These are phyloP conservation scores for Sebastes minor DNA, from an alignment of 2,797 vertebrate genomes.

Conservation along the genomic window DNA sequence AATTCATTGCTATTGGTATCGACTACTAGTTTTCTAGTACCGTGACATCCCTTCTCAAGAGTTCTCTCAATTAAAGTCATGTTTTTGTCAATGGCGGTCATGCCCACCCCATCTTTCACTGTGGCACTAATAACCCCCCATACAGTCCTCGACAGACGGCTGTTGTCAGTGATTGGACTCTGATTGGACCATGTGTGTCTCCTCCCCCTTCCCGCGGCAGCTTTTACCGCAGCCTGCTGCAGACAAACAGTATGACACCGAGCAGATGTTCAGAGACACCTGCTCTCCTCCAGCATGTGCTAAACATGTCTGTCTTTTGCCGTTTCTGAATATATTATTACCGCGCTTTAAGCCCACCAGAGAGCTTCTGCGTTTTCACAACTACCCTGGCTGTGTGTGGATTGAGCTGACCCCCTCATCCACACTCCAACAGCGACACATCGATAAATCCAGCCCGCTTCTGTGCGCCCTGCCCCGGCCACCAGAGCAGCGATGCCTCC, in stretches of 20 bases:
- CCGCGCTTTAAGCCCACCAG: neutral
- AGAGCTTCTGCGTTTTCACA: neutral
- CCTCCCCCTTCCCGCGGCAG: conserved; percentile 48
- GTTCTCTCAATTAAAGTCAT: neutral
- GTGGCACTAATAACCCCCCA: conserved; percentile 19
- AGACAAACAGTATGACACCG: conserved; percentile 4
- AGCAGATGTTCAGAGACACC: conserved; percentile 27
- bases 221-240: conserved; percentile 68
- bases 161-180: conserved; percentile 35
- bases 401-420: neutral
- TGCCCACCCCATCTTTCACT: fast-evolving
- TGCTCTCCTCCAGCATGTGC: neutral
- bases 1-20: too few relatives aligned
- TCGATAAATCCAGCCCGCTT: neutral
- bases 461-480: neutral
- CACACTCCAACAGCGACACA: neutral
- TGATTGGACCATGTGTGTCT: conserved; percentile 43
- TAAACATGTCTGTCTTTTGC: neutral
- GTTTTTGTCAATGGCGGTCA: neutral
- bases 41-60: neutral
- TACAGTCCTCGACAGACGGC: neutral
- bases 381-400: neutral
- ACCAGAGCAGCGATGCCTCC: conserved; percentile 81
- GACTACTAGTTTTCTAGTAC: too few relatives aligned
- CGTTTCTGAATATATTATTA: neutral